A percentile compares a stretch with the other conserved stretches of the same genome.
Evolutionary conservation across 2,797 vertebrate genomes (phyloP).

Genomic region (Platalea minor): DNA sequence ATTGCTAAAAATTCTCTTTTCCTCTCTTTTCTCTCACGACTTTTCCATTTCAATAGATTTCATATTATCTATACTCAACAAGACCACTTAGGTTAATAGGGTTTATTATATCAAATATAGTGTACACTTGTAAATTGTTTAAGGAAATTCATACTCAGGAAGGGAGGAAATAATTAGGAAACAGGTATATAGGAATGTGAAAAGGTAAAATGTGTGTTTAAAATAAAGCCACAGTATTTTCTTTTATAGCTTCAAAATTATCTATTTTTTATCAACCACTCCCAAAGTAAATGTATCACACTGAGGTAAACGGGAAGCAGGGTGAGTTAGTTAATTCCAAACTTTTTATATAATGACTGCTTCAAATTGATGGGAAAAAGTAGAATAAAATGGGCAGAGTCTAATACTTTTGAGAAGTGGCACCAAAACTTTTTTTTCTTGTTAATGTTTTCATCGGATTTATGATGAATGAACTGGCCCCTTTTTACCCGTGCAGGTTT

Average conservation of each 20-base stretch:
- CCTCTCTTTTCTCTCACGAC: slow-evolving; percentile 24
- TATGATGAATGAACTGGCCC: neutral
- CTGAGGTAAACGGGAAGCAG: slow-evolving; percentile 26
- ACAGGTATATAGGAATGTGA: neutral
- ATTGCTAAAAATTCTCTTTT: neutral
- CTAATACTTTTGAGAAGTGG: neutral
- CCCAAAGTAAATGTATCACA: slow-evolving; percentile 19
- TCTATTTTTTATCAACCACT: slow-evolving; percentile 37
- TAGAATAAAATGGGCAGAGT: neutral
- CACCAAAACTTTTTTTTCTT: neutral
- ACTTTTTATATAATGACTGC: neutral
- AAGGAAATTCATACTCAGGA: slow-evolving; percentile 42
- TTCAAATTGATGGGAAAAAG: neutral
- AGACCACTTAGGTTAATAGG: slow-evolving; percentile 7
- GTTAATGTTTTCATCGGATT: neutral
- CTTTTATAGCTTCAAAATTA: slow-evolving; percentile 12
- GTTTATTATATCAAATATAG: neutral
- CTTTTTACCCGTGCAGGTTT: neutral
- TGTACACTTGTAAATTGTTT: neutral
- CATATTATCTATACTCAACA: neutral
- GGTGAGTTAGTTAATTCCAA: slow-evolving; percentile 3
- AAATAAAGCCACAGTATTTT: slow-evolving; percentile 17
- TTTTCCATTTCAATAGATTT: slow-evolving; percentile 8
- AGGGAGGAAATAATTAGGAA: slow-evolving; percentile 7
- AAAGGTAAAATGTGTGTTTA: slow-evolving; percentile 20